Evolutionary conservation across 2,113 vertebrate genomes (phyloP).

Genomic region (Phalacrocorax carbo): DNA sequence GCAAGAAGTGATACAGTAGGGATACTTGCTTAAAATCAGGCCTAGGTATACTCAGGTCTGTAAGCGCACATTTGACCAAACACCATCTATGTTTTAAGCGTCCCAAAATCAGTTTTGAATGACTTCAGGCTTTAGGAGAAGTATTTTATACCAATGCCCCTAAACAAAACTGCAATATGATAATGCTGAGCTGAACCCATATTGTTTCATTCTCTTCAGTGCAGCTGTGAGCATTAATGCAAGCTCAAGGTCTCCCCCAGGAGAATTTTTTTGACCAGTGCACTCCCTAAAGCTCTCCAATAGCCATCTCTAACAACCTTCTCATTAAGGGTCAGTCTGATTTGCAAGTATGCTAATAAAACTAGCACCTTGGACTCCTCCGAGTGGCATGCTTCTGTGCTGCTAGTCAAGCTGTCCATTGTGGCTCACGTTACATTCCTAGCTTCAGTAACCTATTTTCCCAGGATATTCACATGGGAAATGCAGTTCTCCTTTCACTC

Average conservation of each 20-base stretch:
- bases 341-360: neutral
- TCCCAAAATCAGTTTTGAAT: neutral
- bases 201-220: neutral
- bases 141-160: neutral
- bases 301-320: neutral
- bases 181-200: neutral
- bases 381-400: neutral
- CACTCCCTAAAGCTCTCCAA: neutral
- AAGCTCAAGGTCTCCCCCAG: neutral
- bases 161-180: neutral
- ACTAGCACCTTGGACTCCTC: neutral
- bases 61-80: neutral
- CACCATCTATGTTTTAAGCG: neutral
- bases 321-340: neutral
- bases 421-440: neutral
- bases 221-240: neutral
- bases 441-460: constrained; percentile 1
- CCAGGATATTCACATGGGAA: constrained; percentile 17
- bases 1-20: neutral
- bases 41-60: neutral
- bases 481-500: neutral
- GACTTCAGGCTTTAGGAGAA: neutral
- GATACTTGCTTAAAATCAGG: neutral
- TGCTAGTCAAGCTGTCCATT: neutral
- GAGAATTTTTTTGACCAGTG: neutral